Percentiles rank a stretch among this genome's conserved stretches.
These are phyloP conservation scores for Phorcus lineatus DNA, from an alignment of 2,888 invertebrate species.

Conservation along the genomic window DNA sequence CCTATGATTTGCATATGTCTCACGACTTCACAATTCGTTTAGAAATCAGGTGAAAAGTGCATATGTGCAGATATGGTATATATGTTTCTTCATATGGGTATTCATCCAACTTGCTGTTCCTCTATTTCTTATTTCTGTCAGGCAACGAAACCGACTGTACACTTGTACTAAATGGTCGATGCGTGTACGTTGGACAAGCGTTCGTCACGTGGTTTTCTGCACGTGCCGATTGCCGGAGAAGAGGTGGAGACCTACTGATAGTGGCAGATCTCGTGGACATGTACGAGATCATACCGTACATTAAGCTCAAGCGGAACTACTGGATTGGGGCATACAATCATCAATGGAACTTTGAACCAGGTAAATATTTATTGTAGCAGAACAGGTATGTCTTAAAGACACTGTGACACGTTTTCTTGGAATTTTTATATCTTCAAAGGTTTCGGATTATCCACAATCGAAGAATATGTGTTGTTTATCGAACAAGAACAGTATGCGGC, in stretches of 20 bases:
- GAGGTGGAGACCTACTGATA: constrained; percentile 43
- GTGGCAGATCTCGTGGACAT: constrained; percentile 37
- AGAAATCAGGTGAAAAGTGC: too few species aligned
- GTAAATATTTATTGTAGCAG: constrained; percentile 14
- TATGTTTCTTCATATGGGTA: background rate
- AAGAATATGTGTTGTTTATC: too few species aligned
- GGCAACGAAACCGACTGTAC: constrained; percentile 10
- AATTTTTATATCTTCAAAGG: too few species aligned
- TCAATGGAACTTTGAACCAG: constrained; percentile 32
- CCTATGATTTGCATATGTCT: too few species aligned
- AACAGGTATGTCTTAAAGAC: too few species aligned
- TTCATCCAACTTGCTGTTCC: background rate
- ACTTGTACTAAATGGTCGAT: constrained; percentile 7
- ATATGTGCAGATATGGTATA: background rate
- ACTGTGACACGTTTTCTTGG: too few species aligned
- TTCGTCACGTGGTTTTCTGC: constrained; percentile 39
- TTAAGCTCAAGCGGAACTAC: constrained; percentile 27
- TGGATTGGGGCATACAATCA: constrained; percentile 47
- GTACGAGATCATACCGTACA: constrained; percentile 31
- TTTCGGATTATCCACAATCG: too few species aligned
- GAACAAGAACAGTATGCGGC: too few species aligned
- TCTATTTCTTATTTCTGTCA: background rate
- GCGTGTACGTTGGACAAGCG: constrained; percentile 29
- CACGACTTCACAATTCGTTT: too few species aligned
- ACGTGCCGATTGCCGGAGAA: constrained; percentile 31